Percentiles rank a stretch among this genome's conserved stretches.
These are phyloP conservation scores for Rissa tridactyla DNA, from an alignment of 2,113 vertebrate genomes.

Conservation along the genomic window DNA sequence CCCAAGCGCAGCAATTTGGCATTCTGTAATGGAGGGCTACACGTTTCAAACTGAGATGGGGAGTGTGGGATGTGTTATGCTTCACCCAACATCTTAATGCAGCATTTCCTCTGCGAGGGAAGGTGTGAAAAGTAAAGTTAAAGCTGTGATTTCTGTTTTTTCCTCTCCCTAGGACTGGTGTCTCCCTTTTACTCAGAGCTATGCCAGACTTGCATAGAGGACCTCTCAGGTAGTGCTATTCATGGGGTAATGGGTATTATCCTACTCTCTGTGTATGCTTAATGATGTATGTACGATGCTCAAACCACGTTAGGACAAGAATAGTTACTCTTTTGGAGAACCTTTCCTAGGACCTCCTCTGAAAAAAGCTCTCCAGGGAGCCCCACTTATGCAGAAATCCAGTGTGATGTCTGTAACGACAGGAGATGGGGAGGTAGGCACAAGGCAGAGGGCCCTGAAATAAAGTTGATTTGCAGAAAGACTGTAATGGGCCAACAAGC, in stretches of 20 bases:
- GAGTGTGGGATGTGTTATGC: slow-evolving; percentile 17
- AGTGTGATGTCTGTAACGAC: neutral
- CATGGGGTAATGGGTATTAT: neutral
- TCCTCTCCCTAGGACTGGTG: neutral
- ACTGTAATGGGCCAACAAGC: neutral
- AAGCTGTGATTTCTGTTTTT: neutral
- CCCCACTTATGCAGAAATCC: fast-evolving
- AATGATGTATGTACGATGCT: neutral
- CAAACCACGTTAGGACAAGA: neutral
- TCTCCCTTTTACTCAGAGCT: neutral
- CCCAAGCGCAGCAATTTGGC: neutral
- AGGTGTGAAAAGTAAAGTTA: neutral
- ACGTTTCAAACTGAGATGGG: neutral
- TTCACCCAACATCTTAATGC: neutral
- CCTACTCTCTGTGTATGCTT: neutral
- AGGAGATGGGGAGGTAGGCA: neutral
- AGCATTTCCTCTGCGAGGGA: neutral
- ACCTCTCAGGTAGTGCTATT: neutral
- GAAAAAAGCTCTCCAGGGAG: neutral
- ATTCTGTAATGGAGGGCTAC: neutral
- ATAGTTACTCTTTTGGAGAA: neutral
- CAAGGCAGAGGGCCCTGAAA: neutral
- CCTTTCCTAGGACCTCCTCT: neutral
- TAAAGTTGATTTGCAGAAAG: neutral
- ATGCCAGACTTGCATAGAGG: fast-evolving